Percentiles rank a stretch among this genome's conserved stretches.
These are phyloP conservation scores for Conchocele bisecta DNA, from an alignment of 2,888 invertebrate species.

Conservation along the genomic window DNA sequence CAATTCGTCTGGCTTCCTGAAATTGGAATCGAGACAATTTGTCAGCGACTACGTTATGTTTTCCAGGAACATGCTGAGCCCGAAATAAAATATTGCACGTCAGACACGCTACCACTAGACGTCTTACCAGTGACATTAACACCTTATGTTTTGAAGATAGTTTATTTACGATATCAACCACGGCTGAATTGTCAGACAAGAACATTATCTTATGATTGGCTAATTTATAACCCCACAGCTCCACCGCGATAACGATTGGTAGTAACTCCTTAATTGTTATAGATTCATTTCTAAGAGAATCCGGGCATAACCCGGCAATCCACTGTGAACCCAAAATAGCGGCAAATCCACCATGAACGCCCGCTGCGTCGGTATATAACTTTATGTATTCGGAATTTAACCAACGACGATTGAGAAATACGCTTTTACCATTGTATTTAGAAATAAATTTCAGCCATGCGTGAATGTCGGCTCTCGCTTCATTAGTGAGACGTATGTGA, in stretches of 20 bases:
- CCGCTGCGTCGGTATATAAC: constrained; percentile 11
- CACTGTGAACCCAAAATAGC: constrained; percentile 4
- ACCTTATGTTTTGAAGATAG: too few relatives aligned
- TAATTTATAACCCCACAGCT: constrained; percentile 1
- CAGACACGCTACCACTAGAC: too few relatives aligned
- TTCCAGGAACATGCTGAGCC: too few relatives aligned
- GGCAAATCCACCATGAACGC: constrained; percentile 5
- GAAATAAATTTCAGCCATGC: constrained; percentile 38
- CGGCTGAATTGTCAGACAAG: constrained; percentile 12
- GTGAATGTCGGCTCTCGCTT: constrained; percentile 18
- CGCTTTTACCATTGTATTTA: constrained; percentile 39
- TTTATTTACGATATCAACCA: constrained; percentile 17
- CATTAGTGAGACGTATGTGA: constrained; percentile 15
- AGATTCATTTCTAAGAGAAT: neutral
- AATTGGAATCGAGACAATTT: too few relatives aligned
- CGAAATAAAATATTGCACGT: too few relatives aligned
- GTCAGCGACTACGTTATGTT: too few relatives aligned
- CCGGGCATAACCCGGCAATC: constrained; percentile 13
- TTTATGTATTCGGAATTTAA: neutral
- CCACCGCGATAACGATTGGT: constrained; percentile 20
- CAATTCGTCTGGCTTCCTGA: too few relatives aligned
- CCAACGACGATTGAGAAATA: constrained; percentile 25
- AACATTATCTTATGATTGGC: constrained; percentile 7
- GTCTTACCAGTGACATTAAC: too few relatives aligned
- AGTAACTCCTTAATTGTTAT: constrained; percentile 27